Conservation (phyloP, 2,888 invertebrate species). For the Rhodophaea formosa region DNA sequence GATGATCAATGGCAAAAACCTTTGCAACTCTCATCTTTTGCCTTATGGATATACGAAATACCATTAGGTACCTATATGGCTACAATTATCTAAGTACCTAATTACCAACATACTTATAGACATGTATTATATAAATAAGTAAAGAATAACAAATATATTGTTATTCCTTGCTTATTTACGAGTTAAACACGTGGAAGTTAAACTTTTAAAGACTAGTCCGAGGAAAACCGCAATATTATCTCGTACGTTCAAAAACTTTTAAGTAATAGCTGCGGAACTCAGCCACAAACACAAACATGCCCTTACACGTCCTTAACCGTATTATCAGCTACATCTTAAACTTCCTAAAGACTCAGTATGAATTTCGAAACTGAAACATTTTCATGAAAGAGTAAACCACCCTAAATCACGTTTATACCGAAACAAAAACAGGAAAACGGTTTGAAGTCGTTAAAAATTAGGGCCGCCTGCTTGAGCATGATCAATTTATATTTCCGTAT, state of each 20-base stretch:
- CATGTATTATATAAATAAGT: too few species aligned
- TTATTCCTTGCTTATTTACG: too few species aligned
- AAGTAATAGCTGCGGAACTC: not conserved
- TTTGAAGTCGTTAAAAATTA: conserved; percentile 8
- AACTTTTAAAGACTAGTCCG: not conserved
- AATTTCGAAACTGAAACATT: not conserved
- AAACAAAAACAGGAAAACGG: conserved; percentile 9
- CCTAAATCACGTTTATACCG: not conserved
- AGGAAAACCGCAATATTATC: not conserved
- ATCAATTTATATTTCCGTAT: conserved; percentile 25
- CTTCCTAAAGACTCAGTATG: not conserved
- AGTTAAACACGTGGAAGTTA: not conserved
- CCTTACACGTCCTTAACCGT: not conserved
- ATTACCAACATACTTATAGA: too few species aligned
- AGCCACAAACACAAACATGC: not conserved
- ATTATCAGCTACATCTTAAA: not conserved
- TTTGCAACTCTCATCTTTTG: too few species aligned
- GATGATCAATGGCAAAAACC: too few species aligned
- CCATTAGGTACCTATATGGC: too few species aligned
- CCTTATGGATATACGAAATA: too few species aligned
- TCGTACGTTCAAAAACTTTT: not conserved
- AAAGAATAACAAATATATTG: too few species aligned
- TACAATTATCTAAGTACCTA: too few species aligned
- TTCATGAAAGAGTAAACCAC: not conserved
- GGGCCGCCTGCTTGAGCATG: not conserved